These are phyloP conservation scores for Temnothorax nylanderi DNA, from an alignment of 1,140 invertebrate genomes.

Conservation along the genomic window DNA sequence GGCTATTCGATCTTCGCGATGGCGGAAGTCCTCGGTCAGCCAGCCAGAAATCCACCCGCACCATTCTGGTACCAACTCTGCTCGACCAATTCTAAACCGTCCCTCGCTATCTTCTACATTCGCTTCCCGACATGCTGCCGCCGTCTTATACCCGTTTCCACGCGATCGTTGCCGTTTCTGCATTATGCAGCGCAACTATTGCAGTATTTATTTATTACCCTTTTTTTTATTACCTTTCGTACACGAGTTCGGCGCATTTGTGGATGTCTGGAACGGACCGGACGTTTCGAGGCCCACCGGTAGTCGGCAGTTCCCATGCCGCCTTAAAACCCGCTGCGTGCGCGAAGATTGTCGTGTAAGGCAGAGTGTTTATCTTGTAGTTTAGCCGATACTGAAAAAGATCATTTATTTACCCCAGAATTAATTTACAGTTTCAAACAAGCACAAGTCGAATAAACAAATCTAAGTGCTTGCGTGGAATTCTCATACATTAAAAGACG, in stretches of 20 bases:
- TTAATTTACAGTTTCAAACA: background rate
- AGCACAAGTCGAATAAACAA: background rate
- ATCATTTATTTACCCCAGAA: conserved; percentile 1
- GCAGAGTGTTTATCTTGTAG: conserved; percentile 80
- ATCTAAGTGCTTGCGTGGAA: background rate
- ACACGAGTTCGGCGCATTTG: conserved; percentile 76
- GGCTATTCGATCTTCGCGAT: conserved; percentile 28
- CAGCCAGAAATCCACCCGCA: conserved; percentile 51
- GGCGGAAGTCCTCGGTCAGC: conserved; percentile 33
- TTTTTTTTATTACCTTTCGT: conserved; percentile 82
- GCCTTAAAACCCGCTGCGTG: conserved; percentile 83
- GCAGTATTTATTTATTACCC: conserved; percentile 78
- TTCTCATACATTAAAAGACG: background rate
- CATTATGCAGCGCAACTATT: conserved; percentile 77
- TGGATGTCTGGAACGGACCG: conserved; percentile 76
- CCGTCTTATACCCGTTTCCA: background rate
- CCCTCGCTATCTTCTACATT: background rate
- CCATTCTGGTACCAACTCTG: background rate
- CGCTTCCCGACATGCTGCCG: background rate
- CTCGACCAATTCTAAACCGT: background rate
- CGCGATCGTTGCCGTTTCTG: conserved; percentile 1
- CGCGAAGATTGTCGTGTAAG: conserved; percentile 79
- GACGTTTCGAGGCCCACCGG: conserved; percentile 49
- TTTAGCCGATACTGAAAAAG: conserved; percentile 82
- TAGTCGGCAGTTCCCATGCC: conserved; percentile 80